These are phyloP conservation scores for Ceratosolen fusciceps DNA, from an alignment of 1,140 invertebrate species.

Conservation along the genomic window DNA sequence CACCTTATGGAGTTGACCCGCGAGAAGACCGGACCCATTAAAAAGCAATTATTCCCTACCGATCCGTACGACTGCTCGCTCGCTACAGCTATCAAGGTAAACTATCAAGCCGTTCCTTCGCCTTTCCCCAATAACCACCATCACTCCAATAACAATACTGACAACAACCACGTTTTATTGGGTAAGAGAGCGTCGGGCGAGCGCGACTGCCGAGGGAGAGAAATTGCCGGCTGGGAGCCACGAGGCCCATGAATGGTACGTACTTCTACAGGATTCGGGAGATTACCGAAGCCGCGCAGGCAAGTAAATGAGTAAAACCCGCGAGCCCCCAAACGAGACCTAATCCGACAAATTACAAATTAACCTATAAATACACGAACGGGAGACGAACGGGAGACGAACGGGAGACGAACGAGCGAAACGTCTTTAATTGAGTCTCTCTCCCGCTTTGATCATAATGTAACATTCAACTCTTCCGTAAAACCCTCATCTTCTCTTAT, in stretches of 20 bases:
- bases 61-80: too few relatives aligned
- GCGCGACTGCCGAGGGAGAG: too few relatives aligned
- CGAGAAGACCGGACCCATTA: too few relatives aligned
- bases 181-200: too few relatives aligned
- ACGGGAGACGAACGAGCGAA: constrained; percentile 56
- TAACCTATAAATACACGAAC: constrained; percentile 69
- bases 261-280: constrained; percentile 51
- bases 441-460: constrained; percentile 40
- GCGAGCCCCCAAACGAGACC: constrained; percentile 63
- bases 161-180: too few relatives aligned
- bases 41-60: constrained; percentile 9
- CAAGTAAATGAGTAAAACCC: constrained; percentile 66
- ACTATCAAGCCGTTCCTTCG: too few relatives aligned
- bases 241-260: constrained; percentile 53
- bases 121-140: too few relatives aligned
- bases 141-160: too few relatives aligned
- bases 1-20: too few relatives aligned
- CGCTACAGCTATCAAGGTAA: too few relatives aligned
- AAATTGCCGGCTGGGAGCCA: too few relatives aligned
- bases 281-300: constrained; percentile 44
- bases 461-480: constrained; percentile 14
- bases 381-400: constrained; percentile 54
- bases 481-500: too few relatives aligned
- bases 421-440: constrained; percentile 46
- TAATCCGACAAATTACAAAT: constrained; percentile 68